Conservation (phyloP, 1,140 invertebrate species). For the Drosophila quadrilineata region DNA sequence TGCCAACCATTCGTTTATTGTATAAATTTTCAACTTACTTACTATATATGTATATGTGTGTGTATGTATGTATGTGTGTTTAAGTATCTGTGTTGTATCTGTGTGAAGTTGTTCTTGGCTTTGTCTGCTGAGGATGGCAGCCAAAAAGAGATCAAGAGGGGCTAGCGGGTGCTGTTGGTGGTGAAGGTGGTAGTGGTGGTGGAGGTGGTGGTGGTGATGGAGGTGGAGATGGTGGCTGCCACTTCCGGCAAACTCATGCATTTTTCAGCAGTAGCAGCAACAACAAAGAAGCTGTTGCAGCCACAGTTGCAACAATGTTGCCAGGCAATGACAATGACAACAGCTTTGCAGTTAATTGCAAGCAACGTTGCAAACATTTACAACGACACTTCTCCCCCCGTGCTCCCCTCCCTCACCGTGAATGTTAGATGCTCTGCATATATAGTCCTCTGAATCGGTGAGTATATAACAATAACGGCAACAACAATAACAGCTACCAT, state of each 20-base stretch:
- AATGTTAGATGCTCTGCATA: too few relatives aligned
- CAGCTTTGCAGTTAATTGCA: slow-evolving; percentile 62
- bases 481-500: too few relatives aligned
- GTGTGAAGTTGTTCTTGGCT: slow-evolving; percentile 23
- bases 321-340: slow-evolving; percentile 53
- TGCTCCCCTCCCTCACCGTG: too few relatives aligned
- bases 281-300: slow-evolving; percentile 4
- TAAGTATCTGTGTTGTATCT: slow-evolving; percentile 3
- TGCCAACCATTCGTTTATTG: slow-evolving; percentile 53
- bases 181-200: too few relatives aligned
- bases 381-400: not conserved
- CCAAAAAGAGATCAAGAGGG: slow-evolving; percentile 34
- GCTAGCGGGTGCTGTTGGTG: too few relatives aligned
- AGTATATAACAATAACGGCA: too few relatives aligned
- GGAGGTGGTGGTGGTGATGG: too few relatives aligned
- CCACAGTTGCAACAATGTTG: slow-evolving; percentile 40
- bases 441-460: too few relatives aligned
- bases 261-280: slow-evolving; percentile 51
- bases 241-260: slow-evolving; percentile 60
- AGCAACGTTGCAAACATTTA: slow-evolving; percentile 42
- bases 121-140: slow-evolving; percentile 36
- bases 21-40: slow-evolving; percentile 53
- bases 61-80: not conserved
- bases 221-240: slow-evolving; percentile 58
- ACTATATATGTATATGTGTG: not conserved